Evolutionary conservation across 1,140 invertebrate genomes (phyloP).

Genomic region (Pachypeltis micranthus): DNA sequence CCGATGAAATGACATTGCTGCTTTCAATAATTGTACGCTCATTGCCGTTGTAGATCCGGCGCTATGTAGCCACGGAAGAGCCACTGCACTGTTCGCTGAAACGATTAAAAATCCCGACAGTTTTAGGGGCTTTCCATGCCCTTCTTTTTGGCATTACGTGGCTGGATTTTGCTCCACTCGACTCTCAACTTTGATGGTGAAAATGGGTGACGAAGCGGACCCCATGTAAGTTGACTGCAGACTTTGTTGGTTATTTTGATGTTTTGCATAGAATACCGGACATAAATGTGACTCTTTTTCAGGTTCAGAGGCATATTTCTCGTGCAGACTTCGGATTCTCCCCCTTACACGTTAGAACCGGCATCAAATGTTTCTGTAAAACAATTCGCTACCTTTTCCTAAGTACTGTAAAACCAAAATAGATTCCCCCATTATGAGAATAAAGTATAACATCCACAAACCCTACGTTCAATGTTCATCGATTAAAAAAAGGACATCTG

Average conservation of each 20-base stretch:
- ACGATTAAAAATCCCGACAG: conserved; percentile 48
- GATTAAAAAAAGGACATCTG: too few relatives aligned
- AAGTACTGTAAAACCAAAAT: too few relatives aligned
- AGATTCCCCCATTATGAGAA: too few relatives aligned
- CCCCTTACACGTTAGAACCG: conserved; percentile 21
- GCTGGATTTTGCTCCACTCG: conserved; percentile 40
- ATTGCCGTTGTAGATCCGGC: conserved; percentile 32
- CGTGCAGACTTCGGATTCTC: conserved; percentile 15
- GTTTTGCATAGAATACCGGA: neutral
- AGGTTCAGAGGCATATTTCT: conserved; percentile 22
- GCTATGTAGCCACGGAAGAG: conserved; percentile 52
- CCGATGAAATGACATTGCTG: too few relatives aligned
- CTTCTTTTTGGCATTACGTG: conserved; percentile 49
- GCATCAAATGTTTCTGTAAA: too few relatives aligned
- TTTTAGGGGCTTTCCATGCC: conserved; percentile 58
- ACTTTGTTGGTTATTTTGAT: neutral
- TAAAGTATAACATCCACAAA: too few relatives aligned
- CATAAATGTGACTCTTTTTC: conserved; percentile 11
- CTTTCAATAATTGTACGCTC: neutral
- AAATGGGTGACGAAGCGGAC: conserved; percentile 28
- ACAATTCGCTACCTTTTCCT: too few relatives aligned
- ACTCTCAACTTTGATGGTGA: neutral
- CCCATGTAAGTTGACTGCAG: conserved; percentile 23
- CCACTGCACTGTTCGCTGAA: conserved; percentile 57
- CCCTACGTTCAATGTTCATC: too few relatives aligned